phyloP scores from a whole-genome alignment of 2,888 invertebrate genomes.

The Podotricha telesiphe region DNA sequence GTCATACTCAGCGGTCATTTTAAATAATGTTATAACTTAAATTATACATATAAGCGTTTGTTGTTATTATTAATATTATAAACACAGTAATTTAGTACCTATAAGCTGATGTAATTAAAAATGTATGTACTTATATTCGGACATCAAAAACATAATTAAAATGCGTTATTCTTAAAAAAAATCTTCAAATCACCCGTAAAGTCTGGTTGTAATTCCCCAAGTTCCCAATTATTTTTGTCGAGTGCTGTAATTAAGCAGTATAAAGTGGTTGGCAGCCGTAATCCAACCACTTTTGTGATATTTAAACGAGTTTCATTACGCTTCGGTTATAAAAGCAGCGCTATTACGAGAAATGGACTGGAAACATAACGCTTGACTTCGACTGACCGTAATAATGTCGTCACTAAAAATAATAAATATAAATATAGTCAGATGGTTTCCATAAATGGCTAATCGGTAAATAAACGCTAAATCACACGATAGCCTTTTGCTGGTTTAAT shows the following conservation, averaged over 20 bases:
- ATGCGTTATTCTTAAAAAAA: conserved; percentile 35
- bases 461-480: conserved; percentile 5
- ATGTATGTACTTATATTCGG: too few relatives aligned
- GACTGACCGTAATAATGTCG: conserved; percentile 73
- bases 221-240: conserved; percentile 80
- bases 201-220: conserved; percentile 72
- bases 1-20: too few relatives aligned
- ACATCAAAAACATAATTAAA: conserved; percentile 30
- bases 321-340: conserved; percentile 77
- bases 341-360: conserved; percentile 79
- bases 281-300: conserved; percentile 81
- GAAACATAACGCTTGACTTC: conserved; percentile 76
- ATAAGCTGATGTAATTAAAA: too few relatives aligned
- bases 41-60: background rate
- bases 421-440: conserved; percentile 53
- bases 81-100: background rate
- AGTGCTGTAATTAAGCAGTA: conserved; percentile 80
- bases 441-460: conserved; percentile 32
- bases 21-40: too few relatives aligned
- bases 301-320: conserved; percentile 82
- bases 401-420: conserved; percentile 53
- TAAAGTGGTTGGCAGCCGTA: conserved; percentile 76
- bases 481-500: background rate
- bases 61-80: background rate
- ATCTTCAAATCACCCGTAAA: conserved; percentile 62